phyloP scores from a whole-genome alignment of 2,113 vertebrate genomes.

The Catharus bicknelli region DNA sequence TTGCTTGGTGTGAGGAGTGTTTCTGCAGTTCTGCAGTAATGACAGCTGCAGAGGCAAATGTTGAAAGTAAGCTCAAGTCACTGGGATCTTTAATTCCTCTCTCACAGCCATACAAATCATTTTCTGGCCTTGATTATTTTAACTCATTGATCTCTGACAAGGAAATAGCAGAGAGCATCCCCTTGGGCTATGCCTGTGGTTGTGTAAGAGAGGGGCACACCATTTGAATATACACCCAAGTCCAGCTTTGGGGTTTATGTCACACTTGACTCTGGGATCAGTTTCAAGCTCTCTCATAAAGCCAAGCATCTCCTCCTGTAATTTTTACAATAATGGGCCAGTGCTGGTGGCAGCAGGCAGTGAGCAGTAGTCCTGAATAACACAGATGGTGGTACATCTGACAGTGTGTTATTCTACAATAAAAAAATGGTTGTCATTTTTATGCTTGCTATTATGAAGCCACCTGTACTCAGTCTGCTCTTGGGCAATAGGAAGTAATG shows the following conservation, averaged over 20 bases:
- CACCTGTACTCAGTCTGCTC: constrained; percentile 65
- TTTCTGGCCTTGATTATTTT: constrained; percentile 30
- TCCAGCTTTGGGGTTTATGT: constrained; percentile 61
- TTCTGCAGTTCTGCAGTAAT: background rate
- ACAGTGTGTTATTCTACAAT: constrained; percentile 68
- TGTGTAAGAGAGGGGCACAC: constrained; percentile 14
- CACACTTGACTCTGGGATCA: constrained; percentile 54
- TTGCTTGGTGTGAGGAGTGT: background rate
- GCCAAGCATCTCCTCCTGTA: constrained; percentile 50
- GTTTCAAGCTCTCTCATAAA: constrained; percentile 60
- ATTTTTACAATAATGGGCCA: constrained; percentile 47
- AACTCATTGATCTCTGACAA: constrained; percentile 39
- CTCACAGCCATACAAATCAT: background rate
- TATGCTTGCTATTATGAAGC: constrained; percentile 61
- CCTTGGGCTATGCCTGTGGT: constrained; percentile 18
- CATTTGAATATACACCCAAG: background rate
- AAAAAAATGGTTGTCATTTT: constrained; percentile 69
- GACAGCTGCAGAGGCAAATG: background rate
- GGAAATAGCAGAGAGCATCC: background rate
- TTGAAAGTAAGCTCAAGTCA: background rate
- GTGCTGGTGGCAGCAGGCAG: constrained; percentile 59
- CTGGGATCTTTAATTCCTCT: background rate
- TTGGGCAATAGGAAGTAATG: background rate
- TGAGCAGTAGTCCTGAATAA: constrained; percentile 53
- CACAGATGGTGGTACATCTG: constrained; percentile 74